Conservation (phyloP, 2,113 vertebrate genomes). For the Puma concolor region DNA sequence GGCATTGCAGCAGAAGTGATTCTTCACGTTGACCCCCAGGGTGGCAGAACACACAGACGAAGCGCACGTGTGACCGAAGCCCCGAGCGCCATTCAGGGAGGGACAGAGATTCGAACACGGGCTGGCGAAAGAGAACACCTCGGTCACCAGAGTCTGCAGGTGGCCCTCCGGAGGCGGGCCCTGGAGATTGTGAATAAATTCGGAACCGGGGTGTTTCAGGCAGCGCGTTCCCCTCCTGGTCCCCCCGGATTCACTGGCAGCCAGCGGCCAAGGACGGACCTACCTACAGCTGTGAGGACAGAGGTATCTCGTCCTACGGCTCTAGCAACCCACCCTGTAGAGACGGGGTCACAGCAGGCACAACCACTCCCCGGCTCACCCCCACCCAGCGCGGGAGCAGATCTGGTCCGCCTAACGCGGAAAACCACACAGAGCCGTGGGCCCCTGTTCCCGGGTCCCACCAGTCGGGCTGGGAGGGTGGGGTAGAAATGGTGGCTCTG, state of each 20-base stretch:
- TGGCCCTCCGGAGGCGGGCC: neutral
- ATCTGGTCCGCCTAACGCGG: neutral
- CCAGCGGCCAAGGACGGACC: neutral
- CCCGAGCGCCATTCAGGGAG: neutral
- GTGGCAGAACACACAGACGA: neutral
- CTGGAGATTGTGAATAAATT: neutral
- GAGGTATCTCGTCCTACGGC: neutral
- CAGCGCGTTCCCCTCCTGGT: neutral
- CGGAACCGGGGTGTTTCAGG: neutral
- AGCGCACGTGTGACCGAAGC: neutral
- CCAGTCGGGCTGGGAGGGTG: neutral
- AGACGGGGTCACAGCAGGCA: neutral
- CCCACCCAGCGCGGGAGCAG: neutral
- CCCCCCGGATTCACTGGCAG: neutral
- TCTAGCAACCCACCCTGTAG: neutral
- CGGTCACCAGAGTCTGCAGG: neutral
- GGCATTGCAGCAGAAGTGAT: fast-evolving
- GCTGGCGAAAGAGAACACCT: neutral
- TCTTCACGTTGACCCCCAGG: neutral
- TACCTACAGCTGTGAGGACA: neutral
- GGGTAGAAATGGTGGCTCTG: neutral
- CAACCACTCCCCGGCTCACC: no score
- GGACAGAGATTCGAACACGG: neutral
- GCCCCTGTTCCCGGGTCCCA: fast-evolving
- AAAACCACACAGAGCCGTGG: neutral